Percentiles rank a stretch among this genome's conserved stretches.
phyloP scores from a whole-genome alignment of 2,888 invertebrate species.

The Ypsolopha scabrella region DNA sequence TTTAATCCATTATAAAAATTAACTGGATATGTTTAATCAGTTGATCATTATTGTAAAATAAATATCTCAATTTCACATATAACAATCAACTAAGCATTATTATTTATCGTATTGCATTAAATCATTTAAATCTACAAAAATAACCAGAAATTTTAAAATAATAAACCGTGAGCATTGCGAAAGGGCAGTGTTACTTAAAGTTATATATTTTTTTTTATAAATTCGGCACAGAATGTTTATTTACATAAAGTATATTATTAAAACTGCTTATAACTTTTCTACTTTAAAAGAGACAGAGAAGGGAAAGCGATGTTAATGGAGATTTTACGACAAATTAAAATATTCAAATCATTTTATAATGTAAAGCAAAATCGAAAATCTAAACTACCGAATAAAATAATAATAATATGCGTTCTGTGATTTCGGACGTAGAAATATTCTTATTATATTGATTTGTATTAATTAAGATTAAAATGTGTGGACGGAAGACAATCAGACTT shows the following conservation, averaged over 20 bases:
- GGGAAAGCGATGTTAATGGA: constrained; percentile 16
- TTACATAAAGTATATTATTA: neutral
- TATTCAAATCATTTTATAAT: too few species aligned
- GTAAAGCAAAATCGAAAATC: too few species aligned
- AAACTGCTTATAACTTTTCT: constrained; percentile 18
- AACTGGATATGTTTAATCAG: too few species aligned
- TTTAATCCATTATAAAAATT: too few species aligned
- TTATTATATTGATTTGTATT: constrained; percentile 2
- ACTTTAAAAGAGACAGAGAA: constrained; percentile 21
- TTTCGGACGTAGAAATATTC: neutral
- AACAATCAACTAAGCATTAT: too few species aligned
- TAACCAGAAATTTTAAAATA: neutral
- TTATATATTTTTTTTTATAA: neutral
- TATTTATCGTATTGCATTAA: too few species aligned
- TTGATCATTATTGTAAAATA: too few species aligned
- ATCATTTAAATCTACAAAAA: neutral
- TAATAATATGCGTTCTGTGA: too few species aligned
- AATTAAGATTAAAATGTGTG: constrained; percentile 1
- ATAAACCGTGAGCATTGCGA: constrained; percentile 16
- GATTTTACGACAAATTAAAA: too few species aligned
- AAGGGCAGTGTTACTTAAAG: constrained; percentile 17
- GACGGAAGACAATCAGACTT: constrained; percentile 22
- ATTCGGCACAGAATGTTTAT: too few species aligned
- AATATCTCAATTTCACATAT: too few species aligned
- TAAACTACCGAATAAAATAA: too few species aligned